phyloP scores from a whole-genome alignment of 2,113 vertebrate species.

The Grus americana region DNA sequence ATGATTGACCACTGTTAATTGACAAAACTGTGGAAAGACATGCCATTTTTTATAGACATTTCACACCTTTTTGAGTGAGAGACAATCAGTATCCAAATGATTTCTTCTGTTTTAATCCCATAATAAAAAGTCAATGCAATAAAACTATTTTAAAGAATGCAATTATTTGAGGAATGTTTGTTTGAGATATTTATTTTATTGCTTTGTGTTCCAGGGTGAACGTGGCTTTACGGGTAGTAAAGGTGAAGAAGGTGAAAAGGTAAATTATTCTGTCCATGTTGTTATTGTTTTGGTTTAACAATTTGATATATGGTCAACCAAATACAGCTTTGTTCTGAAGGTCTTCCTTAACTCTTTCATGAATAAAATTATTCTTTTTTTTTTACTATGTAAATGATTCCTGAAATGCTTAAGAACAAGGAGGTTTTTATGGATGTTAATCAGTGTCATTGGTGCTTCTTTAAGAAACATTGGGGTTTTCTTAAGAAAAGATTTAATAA shows the following conservation, averaged over 20 bases:
- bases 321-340: not conserved
- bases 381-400: not conserved
- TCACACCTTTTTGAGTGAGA: not conserved
- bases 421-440: not conserved
- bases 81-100: not conserved
- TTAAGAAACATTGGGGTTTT: not conserved
- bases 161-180: not conserved
- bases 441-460: not conserved
- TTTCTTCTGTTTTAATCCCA: not conserved
- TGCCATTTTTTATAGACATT: not conserved
- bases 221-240: slow-evolving; percentile 69
- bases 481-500: not conserved
- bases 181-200: not conserved
- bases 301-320: not conserved
- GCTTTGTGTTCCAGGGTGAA: slow-evolving; percentile 69
- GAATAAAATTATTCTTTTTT: not conserved
- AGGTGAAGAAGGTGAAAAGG: slow-evolving; percentile 76
- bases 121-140: not conserved
- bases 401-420: not conserved
- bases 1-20: not conserved
- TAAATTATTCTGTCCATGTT: slow-evolving; percentile 13
- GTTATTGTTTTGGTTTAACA: not conserved
- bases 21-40: not conserved
- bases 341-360: not conserved
- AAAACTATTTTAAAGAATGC: not conserved